Conservation (phyloP, 1,140 invertebrate species). For the Babylonia areolata region DNA sequence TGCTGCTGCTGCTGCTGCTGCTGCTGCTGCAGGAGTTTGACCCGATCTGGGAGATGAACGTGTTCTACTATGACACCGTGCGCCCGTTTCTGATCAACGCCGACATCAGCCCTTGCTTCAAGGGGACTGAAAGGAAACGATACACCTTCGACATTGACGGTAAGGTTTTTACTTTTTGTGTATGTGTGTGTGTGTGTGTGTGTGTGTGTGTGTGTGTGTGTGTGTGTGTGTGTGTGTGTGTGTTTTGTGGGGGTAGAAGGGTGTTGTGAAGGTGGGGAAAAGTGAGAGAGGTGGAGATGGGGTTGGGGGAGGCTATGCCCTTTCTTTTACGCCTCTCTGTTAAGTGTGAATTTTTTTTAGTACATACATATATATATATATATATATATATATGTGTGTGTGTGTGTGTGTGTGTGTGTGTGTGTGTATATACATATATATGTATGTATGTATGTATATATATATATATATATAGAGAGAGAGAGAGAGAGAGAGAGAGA, state of each 20-base stretch:
- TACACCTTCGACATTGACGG: slow-evolving; percentile 17
- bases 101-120: slow-evolving; percentile 31
- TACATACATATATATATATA: neutral
- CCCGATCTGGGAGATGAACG: slow-evolving; percentile 29
- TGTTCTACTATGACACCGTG: slow-evolving; percentile 19
- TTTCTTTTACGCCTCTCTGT: too few relatives aligned
- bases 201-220: neutral
- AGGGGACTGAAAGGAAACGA: neutral
- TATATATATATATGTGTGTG: neutral
- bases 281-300: too few relatives aligned
- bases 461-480: too few relatives aligned
- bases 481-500: too few relatives aligned
- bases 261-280: too few relatives aligned
- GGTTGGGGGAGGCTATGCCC: too few relatives aligned
- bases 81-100: slow-evolving; percentile 1
- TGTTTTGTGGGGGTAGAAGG: too few relatives aligned
- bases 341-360: too few relatives aligned
- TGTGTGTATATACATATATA: neutral
- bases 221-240: neutral
- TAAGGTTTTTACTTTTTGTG: neutral
- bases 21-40: neutral
- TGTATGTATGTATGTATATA: neutral
- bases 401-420: slow-evolving; percentile 16
- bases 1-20: too few relatives aligned
- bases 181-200: neutral